Evolutionary conservation across 2,113 vertebrate species (phyloP), one percentile per base, ranked within the genome.

Genomic region (Choloepus hoffmanni): DNA sequence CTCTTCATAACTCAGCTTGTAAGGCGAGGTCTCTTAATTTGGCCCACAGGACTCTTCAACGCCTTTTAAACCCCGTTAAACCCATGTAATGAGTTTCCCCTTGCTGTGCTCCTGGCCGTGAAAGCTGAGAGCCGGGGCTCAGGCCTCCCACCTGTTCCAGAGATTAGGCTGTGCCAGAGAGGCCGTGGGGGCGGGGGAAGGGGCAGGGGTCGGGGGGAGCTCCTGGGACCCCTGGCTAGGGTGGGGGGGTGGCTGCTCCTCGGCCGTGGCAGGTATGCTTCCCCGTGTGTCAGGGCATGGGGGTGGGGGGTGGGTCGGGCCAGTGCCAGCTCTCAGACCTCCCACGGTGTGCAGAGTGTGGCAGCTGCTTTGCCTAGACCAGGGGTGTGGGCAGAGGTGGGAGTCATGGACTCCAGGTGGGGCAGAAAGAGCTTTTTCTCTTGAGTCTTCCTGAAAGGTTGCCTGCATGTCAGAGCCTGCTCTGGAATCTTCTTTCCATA

Each of bases 21-120:
- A 95, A 97, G 93, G 60, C 18, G 28, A 96, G 92, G 95, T 73
- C 95, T 84, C 90, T 96, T 98, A 87, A 97, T 97, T 98, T 98
- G 79, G 91, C 96, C 94, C 97, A 28, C 12, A 97, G 90, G 92
- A 94, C 92, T 93, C 67, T 93, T 92, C 97, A 98, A 95, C 50
- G 3, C 88, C 74, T 96, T 97, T 88, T 77, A 97, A 97, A 97
- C 30, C 95, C 95, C 5, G 23, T 77, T 92, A 97, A 97, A 93
- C 33, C 89, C 65, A 65, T 28, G 92, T 97, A 90, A 96, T 92
- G 95, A 97, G 95, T 83, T 95, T 97, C 15, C 53, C 70, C 92
- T 89, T 23, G 68, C 89, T 68, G 81, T 85, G 87, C 84, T 98
- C 96, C 97, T 94, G 81, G 76, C 14, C 11, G 8, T 92, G 95